Base-by-base conservation (phyloP, 2,797 vertebrate species). In the Chiroxiphia lanceolata region DNA sequence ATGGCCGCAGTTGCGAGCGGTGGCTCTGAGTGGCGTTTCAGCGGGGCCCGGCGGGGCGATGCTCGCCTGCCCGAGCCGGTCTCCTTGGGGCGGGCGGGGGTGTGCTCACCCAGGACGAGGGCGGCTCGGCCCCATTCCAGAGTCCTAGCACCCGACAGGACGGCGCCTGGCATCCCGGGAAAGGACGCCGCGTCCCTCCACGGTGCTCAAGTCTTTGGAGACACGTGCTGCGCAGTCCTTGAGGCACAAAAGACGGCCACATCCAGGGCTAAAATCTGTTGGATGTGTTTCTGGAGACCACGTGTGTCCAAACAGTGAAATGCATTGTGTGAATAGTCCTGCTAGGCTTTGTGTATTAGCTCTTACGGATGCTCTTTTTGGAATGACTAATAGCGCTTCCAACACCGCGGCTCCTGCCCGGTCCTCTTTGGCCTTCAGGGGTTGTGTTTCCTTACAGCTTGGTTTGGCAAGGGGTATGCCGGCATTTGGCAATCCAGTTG, bases 331-430 rank as follows among this genome's bases (percentile, higher is more conserved):
- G 25, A 31, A 5, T 6, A 10, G 10, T 21, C 6, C 21, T n/a
- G 31, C 36, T 56, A 31, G 40, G 22, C 27, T 70, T 79, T 48
- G 31, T 1, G 1, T 26, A 0, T 54, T 51, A 33, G 40, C 23
- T n/a, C 25, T 44, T 48, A 9, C 1, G 13, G 11, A 3, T 70
- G 50, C 3, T 34, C 26, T 6, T 3, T 14, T 40, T 21, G 36
- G 69, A 23, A 42, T 1, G 14, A 36, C n/a, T 11, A 23, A 4
- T 74, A 47, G 72, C 34, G 45, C 21, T 47, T 38, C 29, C 4
- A 14, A 0, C 19, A 4, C 16, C 0, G 1, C 0, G 0, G 19
- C 57, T 78, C 18, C 59, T 36, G 10, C 1, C 0, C 11, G 20
- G 33, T 31, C 23, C 2, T 53, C 40, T 23, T 10, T 26, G 61